phyloP scores from a whole-genome alignment of 2,888 invertebrate genomes.

The Sialis fuliginosa region DNA sequence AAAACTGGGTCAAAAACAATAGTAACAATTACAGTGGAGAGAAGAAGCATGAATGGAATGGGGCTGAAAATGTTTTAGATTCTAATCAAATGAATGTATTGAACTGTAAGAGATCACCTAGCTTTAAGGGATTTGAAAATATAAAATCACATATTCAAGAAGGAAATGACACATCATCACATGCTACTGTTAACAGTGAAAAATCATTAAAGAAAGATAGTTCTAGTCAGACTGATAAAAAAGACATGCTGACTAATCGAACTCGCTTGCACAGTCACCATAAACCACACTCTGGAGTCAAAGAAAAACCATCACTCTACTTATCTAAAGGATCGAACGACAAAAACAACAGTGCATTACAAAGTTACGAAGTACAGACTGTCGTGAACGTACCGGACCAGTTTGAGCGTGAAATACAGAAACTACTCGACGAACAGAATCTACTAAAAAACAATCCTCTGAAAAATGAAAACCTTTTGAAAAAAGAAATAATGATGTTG shows the following conservation, averaged over 20 bases:
- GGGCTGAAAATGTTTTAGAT: constrained; percentile 24
- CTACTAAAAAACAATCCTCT: constrained; percentile 40
- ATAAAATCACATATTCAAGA: constrained; percentile 25
- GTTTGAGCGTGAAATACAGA: constrained; percentile 64
- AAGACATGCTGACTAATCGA: constrained; percentile 28
- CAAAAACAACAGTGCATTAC: constrained; percentile 30
- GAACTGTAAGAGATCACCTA: constrained; percentile 24
- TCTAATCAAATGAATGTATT: constrained; percentile 22
- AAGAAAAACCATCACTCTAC: constrained; percentile 24
- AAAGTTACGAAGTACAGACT: neutral
- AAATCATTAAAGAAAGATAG: constrained; percentile 41
- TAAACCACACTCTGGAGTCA: constrained; percentile 34
- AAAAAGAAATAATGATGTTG: constrained; percentile 37
- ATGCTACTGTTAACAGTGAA: constrained; percentile 33
- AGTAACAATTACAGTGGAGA: constrained; percentile 20
- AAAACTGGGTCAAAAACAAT: constrained; percentile 5
- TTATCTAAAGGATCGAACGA: constrained; percentile 33
- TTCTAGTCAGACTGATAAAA: constrained; percentile 47
- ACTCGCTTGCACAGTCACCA: constrained; percentile 15
- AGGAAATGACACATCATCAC: constrained; percentile 24
- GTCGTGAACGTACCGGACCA: constrained; percentile 30
- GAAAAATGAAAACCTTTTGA: constrained; percentile 40
- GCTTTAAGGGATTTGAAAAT: constrained; percentile 27
- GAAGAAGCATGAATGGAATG: constrained; percentile 12
- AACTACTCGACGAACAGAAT: constrained; percentile 56